Evolutionary conservation across 2,113 vertebrate species (phyloP).

Genomic region (Cettia cetti): DNA sequence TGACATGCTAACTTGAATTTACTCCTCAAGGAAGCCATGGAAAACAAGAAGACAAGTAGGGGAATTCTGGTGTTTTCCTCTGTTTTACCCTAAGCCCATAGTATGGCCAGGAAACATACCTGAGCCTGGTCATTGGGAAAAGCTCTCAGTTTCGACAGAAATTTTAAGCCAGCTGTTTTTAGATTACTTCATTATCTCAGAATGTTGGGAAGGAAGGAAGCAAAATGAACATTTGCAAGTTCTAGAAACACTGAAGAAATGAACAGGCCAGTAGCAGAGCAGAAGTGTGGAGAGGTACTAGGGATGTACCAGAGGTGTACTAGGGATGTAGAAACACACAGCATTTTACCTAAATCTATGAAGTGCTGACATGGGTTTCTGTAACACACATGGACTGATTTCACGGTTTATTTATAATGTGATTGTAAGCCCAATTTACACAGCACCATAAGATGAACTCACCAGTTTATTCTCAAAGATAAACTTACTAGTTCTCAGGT

Average conservation of each 20-base stretch:
- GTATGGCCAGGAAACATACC: not conserved
- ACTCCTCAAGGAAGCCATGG: not conserved
- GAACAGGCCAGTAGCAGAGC: not conserved
- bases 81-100: not conserved
- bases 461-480: not conserved
- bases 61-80: not conserved
- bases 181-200: not conserved
- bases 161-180: not conserved
- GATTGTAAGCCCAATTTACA: not conserved
- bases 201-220: not conserved
- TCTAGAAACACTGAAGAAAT: not conserved
- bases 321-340: not conserved
- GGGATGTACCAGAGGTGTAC: not conserved
- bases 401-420: not conserved
- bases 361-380: not conserved
- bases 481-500: not conserved
- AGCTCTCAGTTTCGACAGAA: not conserved
- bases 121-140: not conserved
- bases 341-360: not conserved
- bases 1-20: not conserved
- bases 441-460: not conserved
- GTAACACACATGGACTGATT: not conserved
- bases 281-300: not conserved
- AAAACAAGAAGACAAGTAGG: not conserved
- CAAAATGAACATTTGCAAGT: not conserved